phyloP scores from a whole-genome alignment of 2,888 invertebrate species.

The Lochmaea crataegi region DNA sequence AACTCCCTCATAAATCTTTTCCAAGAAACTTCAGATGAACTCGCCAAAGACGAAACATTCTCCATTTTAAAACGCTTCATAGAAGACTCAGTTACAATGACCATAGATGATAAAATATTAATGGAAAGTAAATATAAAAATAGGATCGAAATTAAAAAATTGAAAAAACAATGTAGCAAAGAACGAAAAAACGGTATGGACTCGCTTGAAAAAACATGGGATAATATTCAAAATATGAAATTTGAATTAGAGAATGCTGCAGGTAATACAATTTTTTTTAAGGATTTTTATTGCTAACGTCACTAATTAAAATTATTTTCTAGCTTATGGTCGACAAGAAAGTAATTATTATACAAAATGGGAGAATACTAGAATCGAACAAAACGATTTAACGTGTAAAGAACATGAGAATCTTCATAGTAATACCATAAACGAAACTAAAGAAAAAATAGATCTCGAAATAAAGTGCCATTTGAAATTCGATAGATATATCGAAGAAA shows the following conservation, averaged over 20 bases:
- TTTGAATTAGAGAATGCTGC: constrained; percentile 48
- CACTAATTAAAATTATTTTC: constrained; percentile 16
- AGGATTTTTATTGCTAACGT: not conserved
- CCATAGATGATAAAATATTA: constrained; percentile 45
- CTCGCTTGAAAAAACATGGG: constrained; percentile 47
- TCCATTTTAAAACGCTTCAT: constrained; percentile 11
- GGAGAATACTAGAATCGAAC: constrained; percentile 55
- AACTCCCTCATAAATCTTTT: constrained; percentile 44
- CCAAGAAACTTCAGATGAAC: constrained; percentile 42
- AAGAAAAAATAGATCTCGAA: constrained; percentile 50
- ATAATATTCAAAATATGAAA: constrained; percentile 47
- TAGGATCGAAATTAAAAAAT: constrained; percentile 42
- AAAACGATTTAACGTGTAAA: constrained; percentile 51
- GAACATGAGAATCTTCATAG: constrained; percentile 47
- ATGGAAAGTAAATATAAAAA: constrained; percentile 41
- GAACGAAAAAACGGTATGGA: constrained; percentile 45
- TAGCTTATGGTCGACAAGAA: constrained; percentile 44
- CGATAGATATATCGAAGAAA: constrained; percentile 53
- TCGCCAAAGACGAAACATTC: not conserved
- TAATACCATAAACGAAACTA: constrained; percentile 45
- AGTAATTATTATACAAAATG: constrained; percentile 51
- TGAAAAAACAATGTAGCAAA: constrained; percentile 42
- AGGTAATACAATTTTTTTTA: constrained; percentile 24
- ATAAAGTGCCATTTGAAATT: constrained; percentile 54
- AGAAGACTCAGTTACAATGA: constrained; percentile 39